Base-by-base conservation (phyloP, 2,797 vertebrate genomes). In the Alauda arvensis region DNA sequence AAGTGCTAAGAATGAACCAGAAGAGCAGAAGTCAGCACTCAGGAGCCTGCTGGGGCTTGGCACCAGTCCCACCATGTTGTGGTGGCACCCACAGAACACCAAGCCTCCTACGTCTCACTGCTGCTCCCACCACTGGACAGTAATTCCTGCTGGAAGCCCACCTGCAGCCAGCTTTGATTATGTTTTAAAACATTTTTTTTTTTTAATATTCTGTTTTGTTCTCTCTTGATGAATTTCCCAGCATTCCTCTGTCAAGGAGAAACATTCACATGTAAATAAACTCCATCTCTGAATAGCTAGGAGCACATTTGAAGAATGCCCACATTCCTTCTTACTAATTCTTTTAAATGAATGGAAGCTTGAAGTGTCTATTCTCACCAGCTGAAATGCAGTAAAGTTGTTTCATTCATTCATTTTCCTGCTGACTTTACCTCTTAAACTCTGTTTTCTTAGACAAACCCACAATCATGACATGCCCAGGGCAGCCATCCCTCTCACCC, bases 1-100 rank as follows among this genome's bases (percentile, higher is more conserved):
- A 67, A 62, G 56, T 6, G 34, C 26, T 49, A 45, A 59, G 29
- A 72, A 29, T 17, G 40, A 61, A 72, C 49, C 34, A 51, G 46
- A 2, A 2, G 37, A 51, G 31, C 5, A 11, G 10, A 40, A 72
- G 25, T 56, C 9, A 4, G 16, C 4, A 43, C 29, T 24, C 9
- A 8, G 9, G 77, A 77, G n/a, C 28, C 17, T 3, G 1, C 0
- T 31, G 77, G 48, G 46, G 11, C 29, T 45, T 0, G 4, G 29
- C 37, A 18, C 18, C 0, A 0, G 53, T 14, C n/a, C 33, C 56
- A 34, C 20, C 16, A 20, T 14, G 48, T 25, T 0, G 0, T 10
- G 40, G 33, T 34, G 63, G 26, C 31, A 17, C 14, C 24, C 21
- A 4, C 0, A 5, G 31, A 63, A 19, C 8, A 14, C 23, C 17